Percentiles rank a stretch among this genome's conserved stretches.
Evolutionary conservation across 1,140 invertebrate genomes (phyloP).

Genomic region (Macrotrachela quadricornifera): DNA sequence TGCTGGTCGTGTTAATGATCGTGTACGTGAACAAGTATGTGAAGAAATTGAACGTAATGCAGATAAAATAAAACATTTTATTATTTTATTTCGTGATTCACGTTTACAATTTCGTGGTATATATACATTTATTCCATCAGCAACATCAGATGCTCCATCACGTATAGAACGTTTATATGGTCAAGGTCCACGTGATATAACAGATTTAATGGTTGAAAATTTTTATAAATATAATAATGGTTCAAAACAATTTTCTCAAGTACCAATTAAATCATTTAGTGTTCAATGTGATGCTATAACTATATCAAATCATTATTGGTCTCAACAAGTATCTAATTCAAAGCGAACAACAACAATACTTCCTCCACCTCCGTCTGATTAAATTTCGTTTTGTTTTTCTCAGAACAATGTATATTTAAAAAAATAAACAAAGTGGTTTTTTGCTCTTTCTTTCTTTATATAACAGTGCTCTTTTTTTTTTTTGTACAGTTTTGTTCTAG

Average conservation of each 20-base stretch:
- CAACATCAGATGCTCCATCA: conserved; percentile 60
- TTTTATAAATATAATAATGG: conserved; percentile 99
- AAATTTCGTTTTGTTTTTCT: no score
- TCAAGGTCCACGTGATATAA: conserved; percentile 77
- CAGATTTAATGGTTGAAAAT: conserved; percentile 91
- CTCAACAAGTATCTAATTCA: no score
- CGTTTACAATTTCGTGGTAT: conserved; percentile 89
- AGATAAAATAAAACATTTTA: conserved; percentile 87
- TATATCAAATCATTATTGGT: conserved; percentile 86
- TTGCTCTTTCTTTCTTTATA: no score
- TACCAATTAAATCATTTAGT: conserved; percentile 83
- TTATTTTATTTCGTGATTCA: conserved; percentile 88
- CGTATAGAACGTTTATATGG: conserved; percentile 59
- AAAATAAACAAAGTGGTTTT: no score
- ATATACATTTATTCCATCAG: conserved; percentile 63
- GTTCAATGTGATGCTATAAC: conserved; percentile 98
- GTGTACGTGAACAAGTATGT: conserved; percentile 2
- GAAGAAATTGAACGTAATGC: conserved; percentile 49
- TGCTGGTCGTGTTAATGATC: conserved; percentile 6
- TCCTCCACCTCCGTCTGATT: no score
- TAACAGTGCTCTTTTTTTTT: no score
- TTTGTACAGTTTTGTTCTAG: no score
- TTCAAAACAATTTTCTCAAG: conserved; percentile 83
- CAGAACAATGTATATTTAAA: no score
- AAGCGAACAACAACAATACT: no score